Evolutionary conservation across 2,888 invertebrate species (phyloP), one percentile per base, ranked within the genome.

Genomic region (Elmis aenea): DNA sequence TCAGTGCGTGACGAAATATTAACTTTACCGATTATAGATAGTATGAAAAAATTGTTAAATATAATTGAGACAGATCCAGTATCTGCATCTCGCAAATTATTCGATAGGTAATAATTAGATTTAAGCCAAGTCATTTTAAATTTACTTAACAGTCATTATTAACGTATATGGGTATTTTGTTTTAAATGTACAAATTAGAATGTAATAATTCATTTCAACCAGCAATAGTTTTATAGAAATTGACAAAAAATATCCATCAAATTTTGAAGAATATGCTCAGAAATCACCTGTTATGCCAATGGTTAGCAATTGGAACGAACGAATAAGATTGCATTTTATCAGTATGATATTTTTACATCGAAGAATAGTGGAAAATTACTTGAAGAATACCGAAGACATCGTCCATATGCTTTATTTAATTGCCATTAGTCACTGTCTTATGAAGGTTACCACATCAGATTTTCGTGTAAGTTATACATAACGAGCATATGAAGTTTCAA

Each of bases 381-480:
- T 26, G 11, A n/a, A 25, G 2, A 13, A 26, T 10, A 5, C 6
- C 6, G 21, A 33, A 18, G 33, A 39, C 23, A 39, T 36, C n/a
- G 25, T 26, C 8, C 26, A 39, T 15, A 33, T 36, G 14, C 15
- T 45, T n/a, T 29, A 39, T 21, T 31, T 45, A 15, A 25, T 45
- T 22, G 42, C 42, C 5, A 28, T 36, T 22, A 42, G 45, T 21
- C 45, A 45, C 20, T 8, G 33, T 5, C 15, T 38, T 1, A 38
- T 45, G 37, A 36, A 45, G 13, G 33, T 42, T 8, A 20, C 15
- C 8, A 38, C 38, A 8, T 26, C 29, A n/a, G 33, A 39, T 13
- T 45, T 45, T 33, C 34, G 33, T 25, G 40, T 38, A 27, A n/a
- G n/a, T n/a, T n/a, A n/a, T n/a, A n/a, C n/a, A n/a, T n/a, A n/a